Percentiles rank a stretch among this genome's conserved stretches.
Evolutionary conservation across 2,113 vertebrate genomes (phyloP).

Genomic region (Eira barbara): DNA sequence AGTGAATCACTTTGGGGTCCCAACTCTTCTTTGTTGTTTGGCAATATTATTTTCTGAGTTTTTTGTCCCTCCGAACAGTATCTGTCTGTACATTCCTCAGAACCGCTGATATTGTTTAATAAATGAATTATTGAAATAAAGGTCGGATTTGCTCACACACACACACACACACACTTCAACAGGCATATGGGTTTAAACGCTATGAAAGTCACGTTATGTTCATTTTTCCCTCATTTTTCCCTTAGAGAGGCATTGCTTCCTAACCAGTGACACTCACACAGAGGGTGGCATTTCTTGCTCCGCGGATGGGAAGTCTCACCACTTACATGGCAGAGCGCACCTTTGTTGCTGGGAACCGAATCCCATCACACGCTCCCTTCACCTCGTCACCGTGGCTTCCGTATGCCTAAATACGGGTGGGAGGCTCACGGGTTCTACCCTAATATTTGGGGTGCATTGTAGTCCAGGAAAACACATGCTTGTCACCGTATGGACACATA

Average conservation of each 20-base stretch:
- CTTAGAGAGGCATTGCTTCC: neutral
- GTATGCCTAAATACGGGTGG: accelerated
- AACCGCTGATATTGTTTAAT: neutral
- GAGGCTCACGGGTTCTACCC: no score
- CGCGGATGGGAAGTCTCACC: neutral
- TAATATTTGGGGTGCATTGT: no score
- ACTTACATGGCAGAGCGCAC: neutral
- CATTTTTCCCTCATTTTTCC: neutral
- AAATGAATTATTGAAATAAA: neutral
- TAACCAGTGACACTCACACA: accelerated
- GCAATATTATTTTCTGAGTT: neutral
- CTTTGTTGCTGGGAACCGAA: neutral
- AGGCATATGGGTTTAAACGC: neutral
- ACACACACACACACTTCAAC: neutral
- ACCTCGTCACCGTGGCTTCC: neutral
- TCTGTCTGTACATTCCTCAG: neutral
- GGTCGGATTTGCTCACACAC: neutral
- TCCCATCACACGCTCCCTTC: neutral
- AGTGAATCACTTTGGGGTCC: accelerated
- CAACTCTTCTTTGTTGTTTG: neutral
- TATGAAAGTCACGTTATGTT: neutral
- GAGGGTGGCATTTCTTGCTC: neutral
- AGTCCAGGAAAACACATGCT: neutral
- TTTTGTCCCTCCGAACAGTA: neutral
- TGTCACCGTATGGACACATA: accelerated